Evolutionary conservation across 1,140 invertebrate species (phyloP), one percentile per base, ranked within the genome.

Genomic region (Magallana gigas): DNA sequence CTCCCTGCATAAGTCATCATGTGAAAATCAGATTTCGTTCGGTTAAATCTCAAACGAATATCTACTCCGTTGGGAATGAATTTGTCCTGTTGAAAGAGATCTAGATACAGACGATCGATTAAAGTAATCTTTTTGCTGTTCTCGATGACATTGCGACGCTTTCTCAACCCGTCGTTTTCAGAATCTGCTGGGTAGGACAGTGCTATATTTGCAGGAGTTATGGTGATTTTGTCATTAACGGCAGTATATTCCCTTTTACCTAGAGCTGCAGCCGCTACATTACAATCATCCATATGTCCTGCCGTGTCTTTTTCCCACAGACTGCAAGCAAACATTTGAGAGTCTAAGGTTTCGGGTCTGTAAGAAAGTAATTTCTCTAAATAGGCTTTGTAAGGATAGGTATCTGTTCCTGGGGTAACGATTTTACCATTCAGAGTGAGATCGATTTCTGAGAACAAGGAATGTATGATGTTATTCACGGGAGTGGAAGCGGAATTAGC

Each of bases 341-440:
- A n/a, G n/a, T 0, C 12, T 1, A 62, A 60, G 2, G 83, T 84
- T 16, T 18, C 8, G 11, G n/a, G 57, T 29, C 7, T 12, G 14
- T 60, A 62, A 2, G 58, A 84, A 16, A 84, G 59, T 58, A 84
- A 84, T 36, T 59, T 84, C 57, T 84, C 83, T 18, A 84, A 29
- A 60, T 84, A 84, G 5, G 83, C 57, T 62, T 58, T 57, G 59
- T 62, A 84, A 29, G 83, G 83, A 84, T 84, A 84, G n/a, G 83
- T 84, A 62, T 76, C 68, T 0, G 18, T 76, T 23, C 68, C 68
- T 12, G 23, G 68, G 5, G 8, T 76, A 4, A 36, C 11, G 8
- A 76, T 29, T 76, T 76, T 62, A 14, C 83, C 83, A 84, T 84
- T 60, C 0, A 84, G 59, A 29, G 8, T 60, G 18, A 59, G 11